These are phyloP conservation scores for Scyliorhinus canicula DNA, from an alignment of 2,797 vertebrate species.

Conservation along the genomic window DNA sequence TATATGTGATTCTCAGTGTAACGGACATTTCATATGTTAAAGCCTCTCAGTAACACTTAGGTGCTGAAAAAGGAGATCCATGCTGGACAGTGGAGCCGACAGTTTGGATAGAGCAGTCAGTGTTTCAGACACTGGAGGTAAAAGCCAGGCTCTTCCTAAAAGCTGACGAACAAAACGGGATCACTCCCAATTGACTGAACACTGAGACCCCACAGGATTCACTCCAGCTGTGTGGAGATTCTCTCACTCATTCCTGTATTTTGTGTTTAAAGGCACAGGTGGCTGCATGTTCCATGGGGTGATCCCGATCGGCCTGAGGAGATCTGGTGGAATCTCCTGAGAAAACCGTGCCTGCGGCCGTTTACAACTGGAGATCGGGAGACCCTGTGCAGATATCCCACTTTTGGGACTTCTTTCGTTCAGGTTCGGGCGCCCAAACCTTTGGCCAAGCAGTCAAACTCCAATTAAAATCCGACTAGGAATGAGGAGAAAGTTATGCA, in stretches of 20 bases:
- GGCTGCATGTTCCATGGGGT: background rate
- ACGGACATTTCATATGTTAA: background rate
- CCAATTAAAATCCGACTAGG: background rate
- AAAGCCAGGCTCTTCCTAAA: background rate
- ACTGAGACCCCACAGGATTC: background rate
- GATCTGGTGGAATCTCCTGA: background rate
- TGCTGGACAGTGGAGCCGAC: background rate
- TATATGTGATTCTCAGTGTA: background rate
- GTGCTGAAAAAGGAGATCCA: background rate
- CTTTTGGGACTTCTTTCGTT: background rate
- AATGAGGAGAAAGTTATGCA: background rate
- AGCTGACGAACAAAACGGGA: background rate
- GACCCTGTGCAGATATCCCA: background rate
- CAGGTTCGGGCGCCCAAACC: background rate
- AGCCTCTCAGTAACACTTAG: background rate
- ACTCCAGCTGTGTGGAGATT: background rate
- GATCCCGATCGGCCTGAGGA: background rate
- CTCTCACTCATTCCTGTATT: background rate
- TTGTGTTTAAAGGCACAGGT: background rate
- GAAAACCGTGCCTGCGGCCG: background rate
- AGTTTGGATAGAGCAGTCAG: background rate
- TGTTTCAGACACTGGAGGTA: background rate
- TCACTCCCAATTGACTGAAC: background rate
- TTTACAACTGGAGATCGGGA: background rate
- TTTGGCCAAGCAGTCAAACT: background rate